These are phyloP conservation scores for Zophobas atratus DNA, from an alignment of 1,140 invertebrate genomes.

Conservation along the genomic window DNA sequence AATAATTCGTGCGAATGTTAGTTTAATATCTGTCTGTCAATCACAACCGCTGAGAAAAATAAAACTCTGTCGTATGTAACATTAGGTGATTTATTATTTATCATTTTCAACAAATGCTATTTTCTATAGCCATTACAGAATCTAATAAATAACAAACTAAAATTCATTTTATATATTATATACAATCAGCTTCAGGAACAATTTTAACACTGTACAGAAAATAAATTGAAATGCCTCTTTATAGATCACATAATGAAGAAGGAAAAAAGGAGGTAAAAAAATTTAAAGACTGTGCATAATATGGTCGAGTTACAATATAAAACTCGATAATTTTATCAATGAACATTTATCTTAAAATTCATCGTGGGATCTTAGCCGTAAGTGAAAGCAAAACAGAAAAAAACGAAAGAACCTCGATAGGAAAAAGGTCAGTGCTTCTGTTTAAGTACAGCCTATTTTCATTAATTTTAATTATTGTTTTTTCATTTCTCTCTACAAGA, in stretches of 20 bases:
- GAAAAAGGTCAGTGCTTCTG: constrained; percentile 18
- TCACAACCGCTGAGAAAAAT: not conserved
- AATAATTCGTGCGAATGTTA: too few relatives aligned
- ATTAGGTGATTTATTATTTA: constrained; percentile 61
- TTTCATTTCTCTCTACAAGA: constrained; percentile 35
- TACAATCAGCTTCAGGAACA: constrained; percentile 59
- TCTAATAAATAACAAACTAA: constrained; percentile 64
- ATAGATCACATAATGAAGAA: constrained; percentile 45
- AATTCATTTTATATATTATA: constrained; percentile 61
- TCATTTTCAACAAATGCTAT: constrained; percentile 63
- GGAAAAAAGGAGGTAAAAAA: constrained; percentile 35
- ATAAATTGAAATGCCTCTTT: constrained; percentile 58
- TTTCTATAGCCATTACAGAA: constrained; percentile 61
- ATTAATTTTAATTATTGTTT: constrained; percentile 38
- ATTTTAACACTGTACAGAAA: constrained; percentile 62
- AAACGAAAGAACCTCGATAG: constrained; percentile 27
- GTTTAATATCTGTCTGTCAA: too few relatives aligned
- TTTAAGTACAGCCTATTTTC: constrained; percentile 44
- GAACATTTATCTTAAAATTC: constrained; percentile 39
- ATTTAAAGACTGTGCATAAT: constrained; percentile 29
- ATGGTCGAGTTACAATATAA: constrained; percentile 16
- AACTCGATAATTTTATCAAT: constrained; percentile 26
- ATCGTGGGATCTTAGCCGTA: constrained; percentile 13
- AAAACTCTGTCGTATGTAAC: constrained; percentile 52
- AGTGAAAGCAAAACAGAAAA: constrained; percentile 18